Percentiles rank a stretch among this genome's conserved stretches.
phyloP scores from a whole-genome alignment of 2,888 invertebrate genomes.

The Netelia virgata region DNA sequence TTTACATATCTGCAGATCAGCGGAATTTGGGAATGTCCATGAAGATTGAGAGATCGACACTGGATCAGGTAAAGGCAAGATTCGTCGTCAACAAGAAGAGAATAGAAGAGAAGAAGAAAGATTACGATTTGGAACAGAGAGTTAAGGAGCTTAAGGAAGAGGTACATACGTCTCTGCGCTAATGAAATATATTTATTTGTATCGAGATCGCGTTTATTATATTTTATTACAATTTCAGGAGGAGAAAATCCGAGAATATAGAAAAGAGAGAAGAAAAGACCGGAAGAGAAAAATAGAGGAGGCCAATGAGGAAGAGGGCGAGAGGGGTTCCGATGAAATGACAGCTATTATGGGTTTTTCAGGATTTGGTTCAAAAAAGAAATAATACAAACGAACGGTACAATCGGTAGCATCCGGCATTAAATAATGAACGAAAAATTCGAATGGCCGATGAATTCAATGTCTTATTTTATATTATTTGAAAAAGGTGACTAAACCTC shows the following conservation, averaged over 20 bases:
- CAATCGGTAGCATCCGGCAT: not conserved
- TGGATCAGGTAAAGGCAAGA: constrained; percentile 97
- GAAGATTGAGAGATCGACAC: constrained; percentile 97
- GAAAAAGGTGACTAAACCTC: not conserved
- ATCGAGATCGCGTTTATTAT: constrained; percentile 8
- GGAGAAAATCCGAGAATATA: constrained; percentile 95
- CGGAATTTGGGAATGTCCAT: constrained; percentile 99
- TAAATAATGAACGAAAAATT: constrained; percentile 14
- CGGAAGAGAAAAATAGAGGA: constrained; percentile 94
- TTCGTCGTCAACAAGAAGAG: constrained; percentile 97
- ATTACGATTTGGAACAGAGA: constrained; percentile 96
- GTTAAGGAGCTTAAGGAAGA: constrained; percentile 98
- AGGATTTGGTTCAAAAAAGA: constrained; percentile 95
- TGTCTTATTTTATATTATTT: not conserved
- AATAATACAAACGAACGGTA: constrained; percentile 84
- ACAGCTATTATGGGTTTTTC: constrained; percentile 98
- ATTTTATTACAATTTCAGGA: constrained; percentile 86
- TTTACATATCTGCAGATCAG: constrained; percentile 88
- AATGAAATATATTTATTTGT: not conserved
- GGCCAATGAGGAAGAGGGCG: constrained; percentile 85
- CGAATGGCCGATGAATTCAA: not conserved
- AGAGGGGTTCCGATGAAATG: constrained; percentile 86
- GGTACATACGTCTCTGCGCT: constrained; percentile 82
- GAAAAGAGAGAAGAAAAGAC: constrained; percentile 95
- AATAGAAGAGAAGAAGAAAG: constrained; percentile 97